Conservation (phyloP, 2,113 vertebrate genomes). For the Gymnarchus niloticus region DNA sequence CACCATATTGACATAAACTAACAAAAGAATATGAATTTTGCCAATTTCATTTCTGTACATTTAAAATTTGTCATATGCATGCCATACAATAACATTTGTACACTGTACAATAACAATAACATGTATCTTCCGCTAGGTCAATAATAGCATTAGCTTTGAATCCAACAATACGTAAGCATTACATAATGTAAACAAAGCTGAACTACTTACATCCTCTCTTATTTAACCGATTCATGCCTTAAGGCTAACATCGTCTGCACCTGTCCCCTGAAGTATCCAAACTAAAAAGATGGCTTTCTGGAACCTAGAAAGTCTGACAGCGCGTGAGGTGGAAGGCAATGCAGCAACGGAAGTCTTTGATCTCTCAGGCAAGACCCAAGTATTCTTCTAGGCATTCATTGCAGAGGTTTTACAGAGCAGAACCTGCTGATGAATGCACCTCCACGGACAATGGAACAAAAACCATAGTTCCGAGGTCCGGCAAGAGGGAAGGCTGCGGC, state of each 20-base stretch:
- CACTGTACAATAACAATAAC: neutral
- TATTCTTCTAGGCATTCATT: neutral
- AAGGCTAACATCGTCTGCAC: neutral
- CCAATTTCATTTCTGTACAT: neutral
- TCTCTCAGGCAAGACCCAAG: neutral
- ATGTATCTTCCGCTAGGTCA: neutral
- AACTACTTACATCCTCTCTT: neutral
- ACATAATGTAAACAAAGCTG: neutral
- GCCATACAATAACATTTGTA: too few relatives aligned
- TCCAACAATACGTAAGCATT: neutral
- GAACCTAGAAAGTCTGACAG: neutral
- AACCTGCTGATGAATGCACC: neutral
- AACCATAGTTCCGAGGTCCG: neutral
- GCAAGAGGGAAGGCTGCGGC: neutral
- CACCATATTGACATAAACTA: neutral
- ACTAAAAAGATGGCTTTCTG: neutral
- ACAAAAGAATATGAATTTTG: neutral
- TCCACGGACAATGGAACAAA: neutral
- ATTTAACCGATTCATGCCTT: neutral
- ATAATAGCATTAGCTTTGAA: neutral
- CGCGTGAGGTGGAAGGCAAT: neutral
- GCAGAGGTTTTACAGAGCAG: neutral
- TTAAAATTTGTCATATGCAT: neutral
- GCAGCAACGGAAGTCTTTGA: neutral
- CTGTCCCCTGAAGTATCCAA: neutral